These are phyloP conservation scores for Melanotaenia parkinsoni DNA, from an alignment of 2,797 vertebrate genomes.

Conservation along the genomic window DNA sequence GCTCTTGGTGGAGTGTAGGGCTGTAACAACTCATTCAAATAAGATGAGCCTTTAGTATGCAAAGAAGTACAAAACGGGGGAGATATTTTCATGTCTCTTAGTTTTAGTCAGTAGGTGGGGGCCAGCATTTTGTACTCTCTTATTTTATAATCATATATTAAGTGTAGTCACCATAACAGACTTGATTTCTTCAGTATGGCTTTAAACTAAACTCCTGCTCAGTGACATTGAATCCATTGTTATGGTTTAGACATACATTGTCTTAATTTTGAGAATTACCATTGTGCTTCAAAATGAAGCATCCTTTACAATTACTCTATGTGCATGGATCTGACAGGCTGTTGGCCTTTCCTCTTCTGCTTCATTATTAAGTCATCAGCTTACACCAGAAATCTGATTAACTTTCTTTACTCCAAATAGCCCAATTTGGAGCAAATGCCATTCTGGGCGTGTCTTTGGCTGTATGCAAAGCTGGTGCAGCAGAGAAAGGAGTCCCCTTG, in stretches of 20 bases:
- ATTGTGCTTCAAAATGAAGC: background rate
- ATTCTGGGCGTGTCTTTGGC: constrained; percentile 95
- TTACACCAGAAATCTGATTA: background rate
- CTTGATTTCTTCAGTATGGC: background rate
- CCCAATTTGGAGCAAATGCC: constrained; percentile 95
- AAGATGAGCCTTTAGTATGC: no score
- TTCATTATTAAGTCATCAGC: background rate
- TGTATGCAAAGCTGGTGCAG: constrained; percentile 96
- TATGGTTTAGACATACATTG: background rate
- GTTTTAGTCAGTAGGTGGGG: no score
- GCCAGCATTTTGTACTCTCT: no score
- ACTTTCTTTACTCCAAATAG: constrained; percentile 65
- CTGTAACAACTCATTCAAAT: no score
- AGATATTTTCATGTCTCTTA: no score
- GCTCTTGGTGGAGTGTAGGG: no score
- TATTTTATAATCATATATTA: background rate
- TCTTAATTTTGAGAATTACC: no score
- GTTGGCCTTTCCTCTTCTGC: background rate
- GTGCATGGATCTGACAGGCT: background rate
- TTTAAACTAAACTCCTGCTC: background rate
- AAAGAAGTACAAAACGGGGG: no score
- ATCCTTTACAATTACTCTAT: no score
- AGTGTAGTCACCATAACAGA: background rate
- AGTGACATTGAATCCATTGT: background rate
- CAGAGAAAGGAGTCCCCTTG: constrained; percentile 93